phyloP scores from a whole-genome alignment of 2,113 vertebrate species.

The Trematocara variabile region DNA sequence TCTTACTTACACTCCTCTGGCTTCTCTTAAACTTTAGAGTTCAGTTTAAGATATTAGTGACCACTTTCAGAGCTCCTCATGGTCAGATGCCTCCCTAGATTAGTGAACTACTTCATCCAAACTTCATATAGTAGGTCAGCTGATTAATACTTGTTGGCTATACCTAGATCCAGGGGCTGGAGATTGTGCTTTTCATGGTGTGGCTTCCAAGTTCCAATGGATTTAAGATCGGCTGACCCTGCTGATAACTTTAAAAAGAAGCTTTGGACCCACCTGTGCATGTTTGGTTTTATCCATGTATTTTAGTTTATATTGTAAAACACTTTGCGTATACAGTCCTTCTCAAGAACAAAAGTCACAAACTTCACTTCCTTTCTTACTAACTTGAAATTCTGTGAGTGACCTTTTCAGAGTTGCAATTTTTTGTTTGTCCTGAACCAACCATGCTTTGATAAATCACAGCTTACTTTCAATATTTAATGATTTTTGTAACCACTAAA shows the following conservation, averaged over 20 bases:
- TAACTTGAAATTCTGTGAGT: neutral
- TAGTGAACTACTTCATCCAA: neutral
- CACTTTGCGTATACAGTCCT: neutral
- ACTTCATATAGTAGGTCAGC: neutral
- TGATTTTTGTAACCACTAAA: neutral
- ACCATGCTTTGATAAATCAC: neutral
- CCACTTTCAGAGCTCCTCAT: neutral
- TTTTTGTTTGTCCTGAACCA: neutral
- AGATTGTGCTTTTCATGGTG: neutral
- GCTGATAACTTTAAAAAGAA: neutral
- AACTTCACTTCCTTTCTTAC: neutral
- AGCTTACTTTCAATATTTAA: neutral
- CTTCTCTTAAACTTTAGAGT: neutral
- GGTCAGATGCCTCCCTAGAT: neutral
- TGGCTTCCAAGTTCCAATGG: neutral
- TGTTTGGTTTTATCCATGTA: neutral
- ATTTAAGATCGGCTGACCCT: accelerated
- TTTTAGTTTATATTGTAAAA: neutral
- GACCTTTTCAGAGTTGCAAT: neutral
- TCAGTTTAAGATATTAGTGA: neutral
- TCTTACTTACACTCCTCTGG: neutral
- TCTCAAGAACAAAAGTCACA: neutral
- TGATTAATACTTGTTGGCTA: neutral
- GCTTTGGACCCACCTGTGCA: neutral
- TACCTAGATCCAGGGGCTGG: neutral